Percentiles rank a stretch among this genome's conserved stretches.
Evolutionary conservation across 2,888 invertebrate genomes (phyloP).

Genomic region (Metallyticus violacea): DNA sequence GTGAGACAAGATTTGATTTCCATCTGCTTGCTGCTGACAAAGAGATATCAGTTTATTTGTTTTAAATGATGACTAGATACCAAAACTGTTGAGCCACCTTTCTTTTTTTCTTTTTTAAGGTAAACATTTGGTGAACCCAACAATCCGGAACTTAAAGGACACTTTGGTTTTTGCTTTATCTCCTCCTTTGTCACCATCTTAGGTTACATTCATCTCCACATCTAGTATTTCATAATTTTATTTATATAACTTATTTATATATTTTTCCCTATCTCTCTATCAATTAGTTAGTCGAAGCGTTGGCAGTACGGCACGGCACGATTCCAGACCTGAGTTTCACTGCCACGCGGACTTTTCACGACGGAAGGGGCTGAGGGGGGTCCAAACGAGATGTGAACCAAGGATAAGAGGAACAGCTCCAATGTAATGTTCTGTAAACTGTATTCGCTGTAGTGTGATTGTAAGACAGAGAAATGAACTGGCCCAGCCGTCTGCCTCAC

Average conservation of each 20-base stretch:
- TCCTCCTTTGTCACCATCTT: conserved; percentile 30
- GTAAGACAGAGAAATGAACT: not conserved
- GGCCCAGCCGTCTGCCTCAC: conserved; percentile 23
- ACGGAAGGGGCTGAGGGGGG: not conserved
- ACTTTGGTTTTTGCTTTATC: conserved; percentile 35
- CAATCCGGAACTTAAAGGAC: conserved; percentile 35
- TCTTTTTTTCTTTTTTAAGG: conserved; percentile 29
- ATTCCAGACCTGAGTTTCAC: not conserved
- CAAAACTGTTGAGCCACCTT: conserved; percentile 33
- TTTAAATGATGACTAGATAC: conserved; percentile 34
- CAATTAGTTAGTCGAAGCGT: conserved; percentile 8
- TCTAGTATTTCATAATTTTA: conserved; percentile 21
- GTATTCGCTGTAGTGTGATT: conserved; percentile 29
- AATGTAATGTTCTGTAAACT: conserved; percentile 32
- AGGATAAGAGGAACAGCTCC: conserved; percentile 8
- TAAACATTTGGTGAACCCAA: conserved; percentile 30
- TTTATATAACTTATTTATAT: conserved; percentile 22
- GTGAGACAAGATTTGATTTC: conserved; percentile 29
- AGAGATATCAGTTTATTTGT: conserved; percentile 18
- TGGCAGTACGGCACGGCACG: conserved; percentile 1
- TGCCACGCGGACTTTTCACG: not conserved
- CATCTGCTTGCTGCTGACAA: conserved; percentile 30
- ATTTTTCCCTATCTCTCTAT: conserved; percentile 16
- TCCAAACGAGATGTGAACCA: not conserved
- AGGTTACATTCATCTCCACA: conserved; percentile 30